Evolutionary conservation across 2,888 invertebrate genomes (phyloP).

Genomic region (Rhogogaster chlorosoma): DNA sequence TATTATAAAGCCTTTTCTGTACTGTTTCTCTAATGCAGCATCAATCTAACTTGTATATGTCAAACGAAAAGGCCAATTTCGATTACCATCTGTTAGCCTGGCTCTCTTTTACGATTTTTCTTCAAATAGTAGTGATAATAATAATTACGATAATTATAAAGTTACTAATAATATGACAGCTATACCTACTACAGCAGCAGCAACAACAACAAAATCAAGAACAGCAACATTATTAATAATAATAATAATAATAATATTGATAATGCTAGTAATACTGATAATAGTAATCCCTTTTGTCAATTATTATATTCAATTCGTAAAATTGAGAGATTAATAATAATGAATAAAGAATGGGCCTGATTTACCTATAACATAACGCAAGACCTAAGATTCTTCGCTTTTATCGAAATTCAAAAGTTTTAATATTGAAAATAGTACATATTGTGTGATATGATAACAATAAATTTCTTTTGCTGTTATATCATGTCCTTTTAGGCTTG

Average conservation of each 20-base stretch:
- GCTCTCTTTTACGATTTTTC: not conserved
- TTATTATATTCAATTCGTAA: slow-evolving; percentile 57
- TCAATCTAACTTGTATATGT: not conserved
- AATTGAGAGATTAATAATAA: slow-evolving; percentile 21
- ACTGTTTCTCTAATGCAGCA: not conserved
- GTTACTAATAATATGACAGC: not conserved
- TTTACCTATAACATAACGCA: not conserved
- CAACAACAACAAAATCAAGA: slow-evolving; percentile 1
- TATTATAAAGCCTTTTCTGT: not conserved
- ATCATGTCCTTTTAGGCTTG: not conserved
- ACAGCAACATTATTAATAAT: not conserved
- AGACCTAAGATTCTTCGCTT: slow-evolving; percentile 24
- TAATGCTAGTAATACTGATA: slow-evolving; percentile 36
- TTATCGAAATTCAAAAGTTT: not conserved
- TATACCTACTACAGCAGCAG: not conserved
- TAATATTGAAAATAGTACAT: slow-evolving; percentile 1
- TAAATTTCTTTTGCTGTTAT: slow-evolving; percentile 4
- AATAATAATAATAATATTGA: slow-evolving; percentile 16
- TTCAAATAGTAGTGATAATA: not conserved
- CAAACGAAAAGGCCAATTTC: not conserved
- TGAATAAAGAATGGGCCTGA: slow-evolving; percentile 9
- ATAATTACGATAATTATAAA: slow-evolving; percentile 24
- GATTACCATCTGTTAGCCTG: not conserved
- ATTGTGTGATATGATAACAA: not conserved
- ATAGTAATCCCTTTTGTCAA: slow-evolving; percentile 64